Evolutionary conservation across 2,797 vertebrate species (phyloP).

Genomic region (Philypnodon macrostomus): DNA sequence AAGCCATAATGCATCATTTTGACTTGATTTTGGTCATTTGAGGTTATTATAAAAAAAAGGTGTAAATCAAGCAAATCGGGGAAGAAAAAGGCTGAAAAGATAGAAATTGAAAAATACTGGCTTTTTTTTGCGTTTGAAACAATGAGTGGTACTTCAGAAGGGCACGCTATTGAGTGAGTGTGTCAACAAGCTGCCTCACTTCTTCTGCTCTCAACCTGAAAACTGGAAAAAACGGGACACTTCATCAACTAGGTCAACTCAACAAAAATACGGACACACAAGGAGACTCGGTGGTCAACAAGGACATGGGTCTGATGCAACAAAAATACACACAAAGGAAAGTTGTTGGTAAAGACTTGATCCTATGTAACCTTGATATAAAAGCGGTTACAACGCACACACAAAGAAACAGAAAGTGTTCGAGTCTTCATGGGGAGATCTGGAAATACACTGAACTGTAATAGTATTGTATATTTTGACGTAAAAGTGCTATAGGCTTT

Average conservation of each 20-base stretch:
- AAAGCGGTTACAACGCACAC: conserved; percentile 11
- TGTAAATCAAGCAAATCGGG: no score
- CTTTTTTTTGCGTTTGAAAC: conserved; percentile 16
- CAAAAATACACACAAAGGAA: conserved; percentile 46
- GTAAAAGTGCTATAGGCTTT: not conserved
- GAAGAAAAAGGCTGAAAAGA: conserved; percentile 3
- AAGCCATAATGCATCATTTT: conserved; percentile 35
- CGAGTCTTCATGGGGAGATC: no score
- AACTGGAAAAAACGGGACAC: conserved; percentile 46
- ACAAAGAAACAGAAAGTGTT: no score
- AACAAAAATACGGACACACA: conserved; percentile 32
- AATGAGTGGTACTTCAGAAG: conserved; percentile 48
- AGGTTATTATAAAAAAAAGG: no score
- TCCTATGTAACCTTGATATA: conserved; percentile 28
- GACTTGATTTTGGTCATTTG: conserved; percentile 27
- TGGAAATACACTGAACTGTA: no score
- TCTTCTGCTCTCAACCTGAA: conserved; percentile 18
- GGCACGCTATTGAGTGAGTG: conserved; percentile 45
- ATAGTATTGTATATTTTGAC: no score
- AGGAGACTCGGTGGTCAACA: conserved; percentile 36
- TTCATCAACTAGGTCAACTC: conserved; percentile 65
- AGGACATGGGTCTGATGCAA: conserved; percentile 43
- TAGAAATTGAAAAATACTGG: conserved; percentile 5
- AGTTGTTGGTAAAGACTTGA: conserved; percentile 42
- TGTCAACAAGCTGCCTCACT: conserved; percentile 62